Base-by-base conservation (phyloP, 2,113 vertebrate species). In the Malurus cyaneus region DNA sequence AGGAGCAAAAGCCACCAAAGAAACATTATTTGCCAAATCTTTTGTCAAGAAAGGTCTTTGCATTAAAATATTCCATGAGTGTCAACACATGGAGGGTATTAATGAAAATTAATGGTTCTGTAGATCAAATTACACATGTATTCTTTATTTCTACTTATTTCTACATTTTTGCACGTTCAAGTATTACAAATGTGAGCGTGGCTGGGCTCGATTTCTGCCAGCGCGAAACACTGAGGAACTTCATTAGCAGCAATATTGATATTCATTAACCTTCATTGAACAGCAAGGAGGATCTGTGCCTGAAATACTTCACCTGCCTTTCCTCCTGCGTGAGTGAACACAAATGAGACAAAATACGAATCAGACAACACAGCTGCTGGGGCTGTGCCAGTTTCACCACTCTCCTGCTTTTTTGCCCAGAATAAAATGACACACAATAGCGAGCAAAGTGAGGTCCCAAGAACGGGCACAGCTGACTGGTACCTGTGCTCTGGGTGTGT, bases 401-500 rank as follows among this genome's bases (percentile, higher is more conserved):
- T 32, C 7, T 20, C 9, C 26, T 2, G 54, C 24, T 24, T 5
- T 41, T 86, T 18, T 11, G 5, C 42, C 46, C 62, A 3, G 24
- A 10, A 18, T 7, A n/a, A 17, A 59, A 36, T 0, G 31, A 14
- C 20, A 15, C 36, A 56, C 13, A 2, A 7, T 1, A 4, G 47
- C 6, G 17, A 44, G 23, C 0, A 4, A 23, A 18, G 28, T 0
- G 1, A 28, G 10, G 50, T 6, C 21, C n/a, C 12, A 0, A 10
- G 83, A 18, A 2, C 3, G 0, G 14, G 49, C 21, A 4, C 1
- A 5, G 6, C 0, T 0, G 4, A 2, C 4, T 1, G 11, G 41
- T 11, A 0, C 2, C 32, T 0, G 53, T 12, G 14, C 20, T n/a
- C 70, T 0, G 41, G 8, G 6, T 1, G 8, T 2, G 28, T 6